phyloP scores from a whole-genome alignment of 2,113 vertebrate genomes.

The Ceuthmochares aereus region DNA sequence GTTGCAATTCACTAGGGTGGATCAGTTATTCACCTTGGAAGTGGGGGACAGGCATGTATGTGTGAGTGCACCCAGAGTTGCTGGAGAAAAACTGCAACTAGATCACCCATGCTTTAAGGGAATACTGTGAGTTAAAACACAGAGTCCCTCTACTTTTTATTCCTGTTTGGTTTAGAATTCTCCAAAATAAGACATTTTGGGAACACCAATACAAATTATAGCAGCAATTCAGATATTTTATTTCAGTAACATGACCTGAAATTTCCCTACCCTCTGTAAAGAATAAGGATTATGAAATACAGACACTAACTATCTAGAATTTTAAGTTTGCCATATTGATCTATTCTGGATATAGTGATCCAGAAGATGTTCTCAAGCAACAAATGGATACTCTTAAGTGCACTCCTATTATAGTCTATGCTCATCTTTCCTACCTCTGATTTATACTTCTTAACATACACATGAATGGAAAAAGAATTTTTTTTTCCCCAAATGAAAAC shows the following conservation, averaged over 20 bases:
- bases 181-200: not conserved
- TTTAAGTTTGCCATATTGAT: not conserved
- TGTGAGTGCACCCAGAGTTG: not conserved
- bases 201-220: not conserved
- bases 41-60: accelerated
- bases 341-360: not conserved
- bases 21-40: not conserved
- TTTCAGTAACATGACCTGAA: not conserved
- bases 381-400: not conserved
- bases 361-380: not conserved
- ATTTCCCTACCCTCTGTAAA: not conserved
- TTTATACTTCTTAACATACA: not conserved
- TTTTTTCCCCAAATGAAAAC: not conserved
- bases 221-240: not conserved
- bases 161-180: not conserved
- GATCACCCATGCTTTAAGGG: not conserved
- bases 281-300: not conserved
- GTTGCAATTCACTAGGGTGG: not conserved
- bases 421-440: not conserved
- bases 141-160: not conserved
- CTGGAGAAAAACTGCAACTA: not conserved
- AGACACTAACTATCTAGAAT: not conserved
- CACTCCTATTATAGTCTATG: not conserved
- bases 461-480: not conserved
- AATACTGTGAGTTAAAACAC: not conserved